Conservation (phyloP, 1,140 invertebrate genomes). For the Heliconius congener region DNA sequence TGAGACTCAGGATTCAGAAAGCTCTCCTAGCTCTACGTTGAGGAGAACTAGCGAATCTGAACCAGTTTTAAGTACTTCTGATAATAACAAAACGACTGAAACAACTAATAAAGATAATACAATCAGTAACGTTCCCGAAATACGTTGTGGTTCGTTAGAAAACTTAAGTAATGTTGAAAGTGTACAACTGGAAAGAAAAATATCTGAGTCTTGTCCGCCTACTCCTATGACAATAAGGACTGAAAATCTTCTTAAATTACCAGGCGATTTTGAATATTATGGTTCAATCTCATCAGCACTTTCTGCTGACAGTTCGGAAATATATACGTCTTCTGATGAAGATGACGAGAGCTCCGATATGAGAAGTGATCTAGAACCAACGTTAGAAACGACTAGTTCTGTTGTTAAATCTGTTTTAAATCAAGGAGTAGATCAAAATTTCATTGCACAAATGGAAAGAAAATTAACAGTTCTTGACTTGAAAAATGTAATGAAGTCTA, state of each 20-base stretch:
- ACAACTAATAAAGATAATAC: constrained; percentile 33
- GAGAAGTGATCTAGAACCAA: constrained; percentile 59
- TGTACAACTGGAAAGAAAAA: constrained; percentile 50
- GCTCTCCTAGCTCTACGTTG: constrained; percentile 70
- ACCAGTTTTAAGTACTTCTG: constrained; percentile 53
- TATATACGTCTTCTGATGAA: constrained; percentile 73
- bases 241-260: constrained; percentile 71
- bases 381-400: constrained; percentile 81
- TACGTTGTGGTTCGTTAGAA: constrained; percentile 65
- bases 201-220: constrained; percentile 75
- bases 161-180: constrained; percentile 60
- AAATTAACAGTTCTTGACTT: constrained; percentile 61
- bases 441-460: constrained; percentile 72
- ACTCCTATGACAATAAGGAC: constrained; percentile 65
- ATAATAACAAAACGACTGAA: constrained; percentile 48
- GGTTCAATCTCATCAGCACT: constrained; percentile 73
- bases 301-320: constrained; percentile 75
- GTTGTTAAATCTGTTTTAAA: constrained; percentile 80
- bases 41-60: constrained; percentile 74
- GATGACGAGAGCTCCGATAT: constrained; percentile 78
- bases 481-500: constrained; percentile 38
- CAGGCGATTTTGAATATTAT: constrained; percentile 65
- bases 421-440: constrained; percentile 59
- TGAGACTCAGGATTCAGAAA: constrained; percentile 81
- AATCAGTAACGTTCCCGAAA: constrained; percentile 57